Base-by-base conservation (phyloP, 2,113 vertebrate species). In the Clupea harengus region DNA sequence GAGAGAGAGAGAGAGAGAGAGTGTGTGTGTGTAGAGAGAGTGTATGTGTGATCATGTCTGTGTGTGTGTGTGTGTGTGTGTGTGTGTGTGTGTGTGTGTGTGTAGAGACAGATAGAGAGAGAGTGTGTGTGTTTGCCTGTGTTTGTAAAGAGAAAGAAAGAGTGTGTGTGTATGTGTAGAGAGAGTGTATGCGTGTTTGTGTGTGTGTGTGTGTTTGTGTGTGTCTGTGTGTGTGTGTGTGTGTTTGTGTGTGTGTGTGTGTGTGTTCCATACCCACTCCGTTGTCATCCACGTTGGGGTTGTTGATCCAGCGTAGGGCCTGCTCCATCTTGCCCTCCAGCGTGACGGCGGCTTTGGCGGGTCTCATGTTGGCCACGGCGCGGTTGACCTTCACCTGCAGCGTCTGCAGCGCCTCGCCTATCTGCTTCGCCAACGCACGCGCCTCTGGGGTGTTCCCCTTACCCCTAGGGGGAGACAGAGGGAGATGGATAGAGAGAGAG, bases 271-370 rank as follows among this genome's bases (percentile, higher is more conserved):
- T 92, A 99, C 98, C 98, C 10, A 99, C 96, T 89, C 98, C 98
- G 64, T 96, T 95, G 92, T 99, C 98, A 45, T 99, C 97, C 88
- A 97, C 94, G 0, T 96, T 97, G 6, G 98, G 98, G 84, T 97
- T 99, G 91, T 97, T 97, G 86, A 97, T 98, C 98, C 98, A 99
- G 86, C 97, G 95, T 8, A 98, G 96, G 10, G 98, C 98, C 92
- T 99, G 98, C 85, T 99, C 98, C 89, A 99, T 99, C 93, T 99
- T 99, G 67, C 98, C 98, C 88, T 99, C 98, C 85, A 99, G 90
- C 86, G 98, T 98, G 57, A 99, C 95, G 1, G 98, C 98, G 81
- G 98, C 96, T 91, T 99, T 99, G 86, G 97, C 94, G 0, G 98
- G 98, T 83, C 98, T 96, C 54, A 97, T 99, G 91, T 97, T 99